These are phyloP conservation scores for Semibalanus balanoides DNA, from an alignment of 1,140 invertebrate species.

Conservation along the genomic window DNA sequence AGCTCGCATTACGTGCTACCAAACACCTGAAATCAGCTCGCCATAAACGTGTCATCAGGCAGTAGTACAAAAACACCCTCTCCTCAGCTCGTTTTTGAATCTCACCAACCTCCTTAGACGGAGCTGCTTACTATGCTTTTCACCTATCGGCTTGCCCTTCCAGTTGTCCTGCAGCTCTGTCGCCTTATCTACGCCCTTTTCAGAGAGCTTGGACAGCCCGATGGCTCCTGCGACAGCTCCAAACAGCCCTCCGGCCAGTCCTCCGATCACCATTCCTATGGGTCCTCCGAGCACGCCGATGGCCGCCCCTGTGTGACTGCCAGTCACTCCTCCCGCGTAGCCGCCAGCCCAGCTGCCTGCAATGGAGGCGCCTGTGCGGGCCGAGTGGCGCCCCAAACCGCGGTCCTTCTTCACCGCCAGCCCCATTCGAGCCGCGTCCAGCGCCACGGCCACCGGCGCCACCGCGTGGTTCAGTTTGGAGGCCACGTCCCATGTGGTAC, in stretches of 20 bases:
- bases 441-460: background rate
- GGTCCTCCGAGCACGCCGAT: background rate
- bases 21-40: too few species aligned
- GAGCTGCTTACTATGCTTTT: too few species aligned
- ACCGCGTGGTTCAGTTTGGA: background rate
- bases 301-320: background rate
- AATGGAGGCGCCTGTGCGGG: slow-evolving; percentile 4
- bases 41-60: too few species aligned
- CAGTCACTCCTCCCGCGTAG: background rate
- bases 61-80: background rate
- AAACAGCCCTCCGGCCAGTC: background rate
- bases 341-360: background rate
- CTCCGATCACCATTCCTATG: background rate
- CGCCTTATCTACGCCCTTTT: background rate
- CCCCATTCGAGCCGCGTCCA: background rate
- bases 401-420: background rate
- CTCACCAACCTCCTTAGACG: background rate
- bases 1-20: too few species aligned
- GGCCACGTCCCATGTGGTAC: background rate
- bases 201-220: background rate
- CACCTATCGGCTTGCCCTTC: too few species aligned
- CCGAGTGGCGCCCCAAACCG: background rate
- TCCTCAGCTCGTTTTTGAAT: background rate
- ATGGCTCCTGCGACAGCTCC: background rate
- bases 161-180: background rate